A percentile compares a stretch with the other conserved stretches of the same genome.
These are phyloP conservation scores for Dendrophyllia cribrosa DNA, from an alignment of 64 coral and sea anemone genomes.

Conservation along the genomic window DNA sequence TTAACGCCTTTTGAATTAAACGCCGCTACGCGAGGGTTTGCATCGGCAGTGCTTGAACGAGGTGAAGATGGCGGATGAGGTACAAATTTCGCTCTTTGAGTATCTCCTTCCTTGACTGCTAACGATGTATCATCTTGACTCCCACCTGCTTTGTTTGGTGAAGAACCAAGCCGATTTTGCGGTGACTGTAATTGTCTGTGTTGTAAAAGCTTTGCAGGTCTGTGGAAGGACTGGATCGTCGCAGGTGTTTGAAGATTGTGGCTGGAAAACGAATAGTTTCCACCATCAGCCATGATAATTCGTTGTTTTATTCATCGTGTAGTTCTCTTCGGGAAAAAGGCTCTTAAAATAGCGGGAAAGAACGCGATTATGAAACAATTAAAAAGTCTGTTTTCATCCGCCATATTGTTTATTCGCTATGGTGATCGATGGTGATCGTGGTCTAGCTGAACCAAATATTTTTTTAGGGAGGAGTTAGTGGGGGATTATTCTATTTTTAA, in stretches of 20 bases:
- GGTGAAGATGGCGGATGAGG: slow-evolving; percentile 86
- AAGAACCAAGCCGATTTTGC: slow-evolving; percentile 43
- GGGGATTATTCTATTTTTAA: neutral
- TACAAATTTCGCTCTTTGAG: slow-evolving; percentile 41
- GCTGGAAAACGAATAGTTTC: slow-evolving; percentile 89
- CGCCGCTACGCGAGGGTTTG: slow-evolving; percentile 39
- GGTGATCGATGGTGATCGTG: neutral
- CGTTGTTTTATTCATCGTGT: neutral
- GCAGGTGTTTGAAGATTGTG: slow-evolving; percentile 66
- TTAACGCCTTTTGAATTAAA: slow-evolving; percentile 71
- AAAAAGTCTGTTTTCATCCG: neutral
- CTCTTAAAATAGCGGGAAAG: neutral
- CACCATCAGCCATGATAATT: slow-evolving; percentile 65
- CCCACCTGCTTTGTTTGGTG: neutral
- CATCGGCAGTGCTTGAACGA: slow-evolving; percentile 19
- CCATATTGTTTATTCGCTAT: slow-evolving; percentile 70
- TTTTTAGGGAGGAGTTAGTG: neutral
- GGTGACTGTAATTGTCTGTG: slow-evolving; percentile 28
- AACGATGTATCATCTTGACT: neutral
- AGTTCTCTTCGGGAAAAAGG: neutral
- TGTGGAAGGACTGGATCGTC: slow-evolving; percentile 42
- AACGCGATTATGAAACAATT: neutral
- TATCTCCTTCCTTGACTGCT: slow-evolving; percentile 15
- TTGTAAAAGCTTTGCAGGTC: slow-evolving; percentile 71
- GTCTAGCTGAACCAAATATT: neutral